Base-by-base conservation (phyloP, 2,113 vertebrate species). In the Sula dactylatra region DNA sequence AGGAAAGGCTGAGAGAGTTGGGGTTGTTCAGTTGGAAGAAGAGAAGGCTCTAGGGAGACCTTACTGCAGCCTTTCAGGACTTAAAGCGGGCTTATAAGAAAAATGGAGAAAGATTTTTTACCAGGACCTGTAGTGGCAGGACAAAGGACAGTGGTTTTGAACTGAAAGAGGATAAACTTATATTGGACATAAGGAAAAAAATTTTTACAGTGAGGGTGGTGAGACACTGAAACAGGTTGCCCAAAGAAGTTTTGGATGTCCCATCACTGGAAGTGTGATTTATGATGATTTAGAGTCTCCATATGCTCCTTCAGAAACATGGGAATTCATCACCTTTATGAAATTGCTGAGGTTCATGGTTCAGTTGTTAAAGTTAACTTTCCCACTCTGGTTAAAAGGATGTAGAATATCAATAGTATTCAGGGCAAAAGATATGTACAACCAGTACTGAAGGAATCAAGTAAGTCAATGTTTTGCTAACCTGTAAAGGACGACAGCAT, bases 361-460 rank as follows among this genome's bases (percentile, higher is more conserved):
- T 93, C 38, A 61, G 14, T 42, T 83, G 93, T 89, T 69, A 56
- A 89, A 73, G 50, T 69, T 76, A 59, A 52, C 42, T 86, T 95
- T 80, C 11, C 25, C 47, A n/a, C 10, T 78, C 62, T 55, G 3
- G 5, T 45, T 82, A n/a, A 85, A 78, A 85, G 18, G 8, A 65
- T 44, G 25, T 31, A 58, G 40, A 54, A 34, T 4, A 76, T 15
- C 31, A 52, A 38, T 40, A 49, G 10, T 31, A 44, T 6, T 32
- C 31, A 61, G 16, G 73, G 34, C 6, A 90, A 66, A 89, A 65
- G 10, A 18, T 44, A 19, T 13, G 3, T 70, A 65, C 54, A 81
- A 32, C 7, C 12, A 74, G 13, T 54, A 67, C 11, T 17, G 32
- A 31, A 78, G 29, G 49, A 89, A 81, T 61, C 47, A 42, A 77